Evolutionary conservation across 1,140 invertebrate genomes (phyloP), one percentile per base, ranked within the genome.

Genomic region (Drosophila chauvacae): DNA sequence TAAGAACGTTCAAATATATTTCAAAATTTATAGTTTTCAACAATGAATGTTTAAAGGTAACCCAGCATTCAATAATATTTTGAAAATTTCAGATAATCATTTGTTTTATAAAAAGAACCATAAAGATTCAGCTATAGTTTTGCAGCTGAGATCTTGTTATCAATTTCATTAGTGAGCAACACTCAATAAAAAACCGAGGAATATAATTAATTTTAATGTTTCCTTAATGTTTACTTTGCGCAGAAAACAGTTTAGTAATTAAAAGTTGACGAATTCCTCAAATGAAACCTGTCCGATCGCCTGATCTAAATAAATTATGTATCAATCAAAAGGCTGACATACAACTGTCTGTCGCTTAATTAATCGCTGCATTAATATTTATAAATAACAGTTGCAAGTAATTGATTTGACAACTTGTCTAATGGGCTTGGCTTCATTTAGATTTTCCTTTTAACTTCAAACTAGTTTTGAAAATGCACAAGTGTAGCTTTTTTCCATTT

Each of bases 321-420:
- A 18, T 50, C 66, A 44, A 26, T 53, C 26, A 16, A 20, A 20
- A 41, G n/a, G 2, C 18, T 41, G 45, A 65, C 51, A 37, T 26
- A 2, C 28, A 11, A 23, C 44, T 62, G 59, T 51, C 59, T 11
- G n/a, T 16, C 10, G 13, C 26, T 33, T 39, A 44, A 55, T 55
- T 55, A 51, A 64, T 30, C 37, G 35, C 7, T 64, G 26, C 16
- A 69, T 66, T 28, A 69, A 69, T 69, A 69, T 69, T 69, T 69
- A 69, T 66, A 28, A 26, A 30, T 14, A 44, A 48, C 23, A 48
- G 44, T 55, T 30, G 33, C 0, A 11, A 53, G 60, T 62, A 35
- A 69, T 42, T 69, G 47, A 66, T 33, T 69, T 50, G n/a, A 50
- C 44, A 63, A 68, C 35, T 47, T 26, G 45, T 62, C 14, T 28